These are phyloP conservation scores for Hofmannophila pseudospretella DNA, from an alignment of 2,888 invertebrate genomes.

Conservation along the genomic window DNA sequence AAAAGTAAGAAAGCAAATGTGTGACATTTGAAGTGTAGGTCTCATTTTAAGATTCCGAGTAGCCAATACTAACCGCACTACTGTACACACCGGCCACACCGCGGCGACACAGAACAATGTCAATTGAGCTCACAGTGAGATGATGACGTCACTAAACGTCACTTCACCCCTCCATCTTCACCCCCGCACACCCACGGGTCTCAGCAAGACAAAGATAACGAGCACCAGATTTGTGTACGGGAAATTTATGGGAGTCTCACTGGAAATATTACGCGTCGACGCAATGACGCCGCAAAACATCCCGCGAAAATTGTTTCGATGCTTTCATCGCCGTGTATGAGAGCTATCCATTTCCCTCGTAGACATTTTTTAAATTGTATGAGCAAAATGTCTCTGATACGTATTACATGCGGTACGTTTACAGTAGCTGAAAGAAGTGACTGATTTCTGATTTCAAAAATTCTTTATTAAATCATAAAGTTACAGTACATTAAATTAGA, in stretches of 20 bases:
- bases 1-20: too few relatives aligned
- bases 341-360: neutral
- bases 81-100: constrained; percentile 12
- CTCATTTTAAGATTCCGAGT: too few relatives aligned
- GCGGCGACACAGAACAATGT: constrained; percentile 37
- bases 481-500: too few relatives aligned
- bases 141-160: constrained; percentile 61
- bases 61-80: constrained; percentile 10
- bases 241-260: constrained; percentile 37
- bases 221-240: constrained; percentile 47
- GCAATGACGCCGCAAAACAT: constrained; percentile 28
- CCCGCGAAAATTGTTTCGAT: constrained; percentile 21
- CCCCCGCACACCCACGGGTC: constrained; percentile 12
- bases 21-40: too few relatives aligned
- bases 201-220: constrained; percentile 46
- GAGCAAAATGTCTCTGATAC: too few relatives aligned
- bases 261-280: constrained; percentile 26
- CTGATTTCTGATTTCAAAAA: too few relatives aligned
- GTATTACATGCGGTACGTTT: too few relatives aligned
- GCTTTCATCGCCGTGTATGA: constrained; percentile 4
- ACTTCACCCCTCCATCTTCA: constrained; percentile 19
- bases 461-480: too few relatives aligned
- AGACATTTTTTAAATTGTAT: neutral
- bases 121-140: constrained; percentile 43
- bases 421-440: too few relatives aligned